These are phyloP conservation scores for Spheniscus humboldti DNA, from an alignment of 2,797 vertebrate species.

Conservation along the genomic window DNA sequence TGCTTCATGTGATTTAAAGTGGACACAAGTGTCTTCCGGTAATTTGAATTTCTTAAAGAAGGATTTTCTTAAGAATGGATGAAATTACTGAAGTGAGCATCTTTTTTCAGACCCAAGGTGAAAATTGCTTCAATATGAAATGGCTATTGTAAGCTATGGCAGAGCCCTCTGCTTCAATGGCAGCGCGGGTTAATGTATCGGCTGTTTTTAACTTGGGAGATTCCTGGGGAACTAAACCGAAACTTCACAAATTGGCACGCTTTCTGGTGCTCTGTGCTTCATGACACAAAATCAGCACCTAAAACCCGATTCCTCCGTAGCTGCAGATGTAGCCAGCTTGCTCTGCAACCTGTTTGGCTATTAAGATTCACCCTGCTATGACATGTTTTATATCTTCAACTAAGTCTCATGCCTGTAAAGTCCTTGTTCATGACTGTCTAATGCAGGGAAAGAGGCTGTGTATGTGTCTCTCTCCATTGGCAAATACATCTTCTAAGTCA, in stretches of 20 bases:
- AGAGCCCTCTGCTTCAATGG: background rate
- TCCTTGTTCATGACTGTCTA: background rate
- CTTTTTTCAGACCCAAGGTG: constrained; percentile 1
- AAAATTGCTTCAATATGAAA: constrained; percentile 7
- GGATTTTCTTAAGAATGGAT: background rate
- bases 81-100: background rate
- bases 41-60: background rate
- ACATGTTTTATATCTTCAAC: background rate
- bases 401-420: background rate
- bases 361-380: background rate
- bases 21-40: background rate
- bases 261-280: background rate
- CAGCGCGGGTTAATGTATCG: background rate
- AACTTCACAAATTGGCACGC: background rate
- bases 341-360: background rate
- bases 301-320: background rate
- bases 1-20: background rate
- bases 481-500: background rate
- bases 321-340: background rate
- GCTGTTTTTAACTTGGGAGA: constrained; percentile 13
- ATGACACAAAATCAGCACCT: background rate
- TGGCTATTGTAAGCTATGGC: background rate
- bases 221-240: background rate
- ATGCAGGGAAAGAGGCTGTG: background rate
- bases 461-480: too few species aligned